Conservation (phyloP, 2,797 vertebrate species). For the Enteromius thamalakanensis region DNA sequence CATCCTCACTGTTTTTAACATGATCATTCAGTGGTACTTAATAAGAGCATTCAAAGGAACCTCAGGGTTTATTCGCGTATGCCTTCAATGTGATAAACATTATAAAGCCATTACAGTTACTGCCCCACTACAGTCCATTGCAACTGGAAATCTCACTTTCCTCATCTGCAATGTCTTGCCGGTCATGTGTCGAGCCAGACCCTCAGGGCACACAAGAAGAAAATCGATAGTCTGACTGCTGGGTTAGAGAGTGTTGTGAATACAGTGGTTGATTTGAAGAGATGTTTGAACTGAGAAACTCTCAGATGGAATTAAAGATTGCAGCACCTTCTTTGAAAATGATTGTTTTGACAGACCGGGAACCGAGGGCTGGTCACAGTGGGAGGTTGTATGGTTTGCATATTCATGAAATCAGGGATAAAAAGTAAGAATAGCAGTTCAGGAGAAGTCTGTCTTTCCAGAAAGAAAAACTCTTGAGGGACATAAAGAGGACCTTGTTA, state of each 20-base stretch:
- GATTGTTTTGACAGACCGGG: conserved; percentile 30
- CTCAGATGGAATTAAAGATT: conserved; percentile 24
- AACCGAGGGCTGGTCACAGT: neutral
- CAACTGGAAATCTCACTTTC: conserved; percentile 37
- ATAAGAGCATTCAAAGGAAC: neutral
- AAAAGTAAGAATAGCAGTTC: neutral
- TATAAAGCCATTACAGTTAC: neutral
- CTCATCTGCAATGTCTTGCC: conserved; percentile 20
- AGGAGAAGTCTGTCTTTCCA: conserved; percentile 12
- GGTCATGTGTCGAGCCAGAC: conserved; percentile 18
- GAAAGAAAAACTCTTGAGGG: conserved; percentile 10
- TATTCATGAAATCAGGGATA: conserved; percentile 14
- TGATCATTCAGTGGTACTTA: neutral
- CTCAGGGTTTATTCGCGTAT: neutral
- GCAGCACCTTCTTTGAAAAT: conserved; percentile 15
- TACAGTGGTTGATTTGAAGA: conserved; percentile 18
- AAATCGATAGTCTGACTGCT: conserved; percentile 56
- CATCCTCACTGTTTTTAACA: conserved; percentile 1
- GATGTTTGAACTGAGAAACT: conserved; percentile 24
- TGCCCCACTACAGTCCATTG: conserved; percentile 14
- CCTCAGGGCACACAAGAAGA: conserved; percentile 48
- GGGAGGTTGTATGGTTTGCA: neutral
- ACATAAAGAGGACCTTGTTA: neutral
- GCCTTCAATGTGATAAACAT: conserved; percentile 11
- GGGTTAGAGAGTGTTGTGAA: conserved; percentile 15